Evolutionary conservation across 2,113 vertebrate species (phyloP).

Genomic region (Narcine bancroftii): DNA sequence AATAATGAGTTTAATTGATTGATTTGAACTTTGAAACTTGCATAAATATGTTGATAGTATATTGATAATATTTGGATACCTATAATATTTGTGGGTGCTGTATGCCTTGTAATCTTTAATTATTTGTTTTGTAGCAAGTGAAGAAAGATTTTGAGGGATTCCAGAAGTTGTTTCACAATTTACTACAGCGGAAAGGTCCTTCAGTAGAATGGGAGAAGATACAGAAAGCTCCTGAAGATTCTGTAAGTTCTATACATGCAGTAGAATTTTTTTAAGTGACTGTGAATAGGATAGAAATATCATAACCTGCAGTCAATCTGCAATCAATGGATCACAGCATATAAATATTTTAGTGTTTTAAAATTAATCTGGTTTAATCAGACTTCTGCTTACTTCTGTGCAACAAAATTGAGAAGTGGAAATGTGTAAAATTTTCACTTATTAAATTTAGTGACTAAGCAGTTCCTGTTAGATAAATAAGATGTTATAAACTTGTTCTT

Average conservation of each 20-base stretch:
- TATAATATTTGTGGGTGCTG: not conserved
- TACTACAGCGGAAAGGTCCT: conserved; percentile 91
- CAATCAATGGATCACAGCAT: not conserved
- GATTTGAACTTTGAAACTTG: not conserved
- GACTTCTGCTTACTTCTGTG: not conserved
- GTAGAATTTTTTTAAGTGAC: not conserved
- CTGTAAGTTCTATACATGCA: conserved; percentile 61
- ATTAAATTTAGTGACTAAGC: not conserved
- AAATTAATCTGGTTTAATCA: not conserved
- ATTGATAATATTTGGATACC: not conserved
- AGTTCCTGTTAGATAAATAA: not conserved
- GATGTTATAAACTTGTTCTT: too few relatives aligned
- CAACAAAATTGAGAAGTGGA: too few relatives aligned
- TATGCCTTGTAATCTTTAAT: not conserved
- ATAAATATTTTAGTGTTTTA: not conserved
- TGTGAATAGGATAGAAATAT: not conserved
- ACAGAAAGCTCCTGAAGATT: conserved; percentile 87
- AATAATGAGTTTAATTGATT: not conserved
- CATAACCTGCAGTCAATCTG: not conserved
- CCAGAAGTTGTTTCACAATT: conserved; percentile 90
- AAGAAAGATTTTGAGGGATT: conserved; percentile 91
- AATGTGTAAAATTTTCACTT: not conserved
- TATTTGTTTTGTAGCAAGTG: conserved; percentile 58
- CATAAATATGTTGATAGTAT: too few relatives aligned
- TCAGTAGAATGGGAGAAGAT: conserved; percentile 92